A percentile compares a stretch with the other conserved stretches of the same genome.
These are phyloP conservation scores for Callipepla squamata DNA, from an alignment of 2,113 vertebrate species.

Conservation along the genomic window DNA sequence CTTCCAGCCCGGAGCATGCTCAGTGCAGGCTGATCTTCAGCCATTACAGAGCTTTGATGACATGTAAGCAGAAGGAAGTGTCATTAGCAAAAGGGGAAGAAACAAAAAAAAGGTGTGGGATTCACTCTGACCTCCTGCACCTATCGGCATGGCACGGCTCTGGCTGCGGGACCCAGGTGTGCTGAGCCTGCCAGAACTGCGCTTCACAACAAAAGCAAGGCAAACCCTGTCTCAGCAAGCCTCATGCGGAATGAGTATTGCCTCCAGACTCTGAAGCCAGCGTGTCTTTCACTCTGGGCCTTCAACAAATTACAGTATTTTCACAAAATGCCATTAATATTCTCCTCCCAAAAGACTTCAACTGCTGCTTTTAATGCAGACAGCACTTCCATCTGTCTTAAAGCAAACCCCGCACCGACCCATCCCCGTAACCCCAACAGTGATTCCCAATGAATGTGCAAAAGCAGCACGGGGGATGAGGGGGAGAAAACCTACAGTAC, in stretches of 20 bases:
- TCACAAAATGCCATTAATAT: slow-evolving; percentile 38
- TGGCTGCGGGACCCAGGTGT: background rate
- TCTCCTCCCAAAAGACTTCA: background rate
- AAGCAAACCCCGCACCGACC: slow-evolving; percentile 22
- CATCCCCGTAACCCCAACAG: background rate
- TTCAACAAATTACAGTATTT: slow-evolving; percentile 12
- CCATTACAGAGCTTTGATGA: slow-evolving; percentile 80
- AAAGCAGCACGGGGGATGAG: background rate
- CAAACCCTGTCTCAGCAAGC: slow-evolving; percentile 44
- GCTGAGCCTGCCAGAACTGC: slow-evolving; percentile 32
- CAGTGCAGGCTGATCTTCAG: slow-evolving; percentile 73
- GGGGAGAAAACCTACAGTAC: background rate
- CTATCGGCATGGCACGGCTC: slow-evolving; percentile 37
- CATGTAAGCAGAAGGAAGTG: slow-evolving; percentile 76
- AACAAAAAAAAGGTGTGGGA: background rate
- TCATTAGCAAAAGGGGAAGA: slow-evolving; percentile 45
- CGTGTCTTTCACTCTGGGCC: slow-evolving; percentile 17
- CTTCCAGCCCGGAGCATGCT: slow-evolving; percentile 79
- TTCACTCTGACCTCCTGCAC: background rate
- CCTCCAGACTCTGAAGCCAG: background rate
- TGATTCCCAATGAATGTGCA: background rate
- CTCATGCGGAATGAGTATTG: slow-evolving; percentile 4
- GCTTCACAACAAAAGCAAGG: slow-evolving; percentile 62
- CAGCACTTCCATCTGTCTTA: slow-evolving; percentile 24
- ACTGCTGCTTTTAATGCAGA: slow-evolving; percentile 21